phyloP scores from a whole-genome alignment of 2,888 invertebrate genomes.

The Linnaemya tessellans region DNA sequence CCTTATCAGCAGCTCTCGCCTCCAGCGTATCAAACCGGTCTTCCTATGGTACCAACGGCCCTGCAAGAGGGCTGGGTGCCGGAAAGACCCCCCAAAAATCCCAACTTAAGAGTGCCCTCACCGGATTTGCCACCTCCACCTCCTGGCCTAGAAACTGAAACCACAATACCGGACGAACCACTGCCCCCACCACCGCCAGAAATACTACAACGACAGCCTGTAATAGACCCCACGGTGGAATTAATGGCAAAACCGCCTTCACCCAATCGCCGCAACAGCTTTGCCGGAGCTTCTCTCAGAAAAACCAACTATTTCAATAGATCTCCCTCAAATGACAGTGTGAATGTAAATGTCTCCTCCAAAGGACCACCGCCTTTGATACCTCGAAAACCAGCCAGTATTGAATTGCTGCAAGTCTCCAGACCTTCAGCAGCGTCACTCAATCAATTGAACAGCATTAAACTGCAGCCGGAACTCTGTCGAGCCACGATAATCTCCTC shows the following conservation, averaged over 20 bases:
- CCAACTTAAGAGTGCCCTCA: conserved; percentile 85
- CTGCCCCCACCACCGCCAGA: conserved; percentile 83
- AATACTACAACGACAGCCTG: conserved; percentile 78
- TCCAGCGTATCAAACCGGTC: conserved; percentile 21
- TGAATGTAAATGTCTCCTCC: conserved; percentile 34
- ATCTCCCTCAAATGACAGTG: conserved; percentile 60
- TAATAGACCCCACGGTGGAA: conserved; percentile 48
- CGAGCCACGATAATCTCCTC: conserved; percentile 63
- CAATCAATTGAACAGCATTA: conserved; percentile 77
- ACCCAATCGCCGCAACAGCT: conserved; percentile 83
- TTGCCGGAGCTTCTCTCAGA: conserved; percentile 82
- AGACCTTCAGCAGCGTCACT: conserved; percentile 76
- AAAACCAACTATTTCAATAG: conserved; percentile 74
- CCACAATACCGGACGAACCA: conserved; percentile 81
- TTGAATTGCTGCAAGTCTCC: conserved; percentile 78
- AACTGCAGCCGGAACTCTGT: conserved; percentile 48
- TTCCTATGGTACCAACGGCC: conserved; percentile 77
- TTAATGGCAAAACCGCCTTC: conserved; percentile 77
- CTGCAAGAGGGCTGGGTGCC: conserved; percentile 88
- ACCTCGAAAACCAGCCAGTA: conserved; percentile 81
- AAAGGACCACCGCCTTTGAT: conserved; percentile 79
- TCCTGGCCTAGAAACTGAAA: conserved; percentile 78
- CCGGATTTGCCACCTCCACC: conserved; percentile 83
- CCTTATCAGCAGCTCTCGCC: conserved; percentile 41
- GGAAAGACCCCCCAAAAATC: conserved; percentile 91